These are phyloP conservation scores for Xylota segnis DNA, from an alignment of 2,888 invertebrate genomes.

Conservation along the genomic window DNA sequence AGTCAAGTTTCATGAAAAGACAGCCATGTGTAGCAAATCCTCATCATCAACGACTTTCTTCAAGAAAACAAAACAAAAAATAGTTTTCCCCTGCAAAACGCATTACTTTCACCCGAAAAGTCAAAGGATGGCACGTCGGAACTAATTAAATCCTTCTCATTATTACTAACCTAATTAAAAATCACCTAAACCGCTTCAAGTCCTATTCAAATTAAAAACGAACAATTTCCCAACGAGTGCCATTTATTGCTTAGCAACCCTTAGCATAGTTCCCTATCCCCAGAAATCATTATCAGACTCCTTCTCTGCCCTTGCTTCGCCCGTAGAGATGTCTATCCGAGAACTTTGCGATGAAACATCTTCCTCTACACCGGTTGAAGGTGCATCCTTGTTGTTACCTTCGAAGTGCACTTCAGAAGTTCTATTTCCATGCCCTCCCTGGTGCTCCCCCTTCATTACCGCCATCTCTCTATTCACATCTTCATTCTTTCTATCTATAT, in stretches of 20 bases:
- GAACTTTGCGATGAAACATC: conserved; percentile 37
- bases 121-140: not conserved
- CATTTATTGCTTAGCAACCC: conserved; percentile 54
- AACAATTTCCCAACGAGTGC: conserved; percentile 20
- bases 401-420: conserved; percentile 1
- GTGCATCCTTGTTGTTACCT: conserved; percentile 18
- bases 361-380: conserved; percentile 11
- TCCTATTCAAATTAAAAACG: not conserved
- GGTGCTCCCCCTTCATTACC: not conserved
- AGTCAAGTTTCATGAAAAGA: too few relatives aligned
- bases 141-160: conserved; percentile 3
- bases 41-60: too few relatives aligned
- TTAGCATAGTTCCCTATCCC: conserved; percentile 21
- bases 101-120: not conserved
- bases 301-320: not conserved
- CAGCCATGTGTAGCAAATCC: too few relatives aligned
- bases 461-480: conserved; percentile 9
- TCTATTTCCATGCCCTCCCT: conserved; percentile 1
- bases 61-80: too few relatives aligned
- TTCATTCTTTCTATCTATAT: conserved; percentile 22
- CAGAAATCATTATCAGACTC: conserved; percentile 11
- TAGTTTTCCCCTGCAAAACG: not conserved
- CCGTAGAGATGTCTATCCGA: conserved; percentile 19
- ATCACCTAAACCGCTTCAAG: not conserved
- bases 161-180: not conserved